phyloP scores from a whole-genome alignment of 2,797 vertebrate genomes.

The Microctenopoma lineatum region DNA sequence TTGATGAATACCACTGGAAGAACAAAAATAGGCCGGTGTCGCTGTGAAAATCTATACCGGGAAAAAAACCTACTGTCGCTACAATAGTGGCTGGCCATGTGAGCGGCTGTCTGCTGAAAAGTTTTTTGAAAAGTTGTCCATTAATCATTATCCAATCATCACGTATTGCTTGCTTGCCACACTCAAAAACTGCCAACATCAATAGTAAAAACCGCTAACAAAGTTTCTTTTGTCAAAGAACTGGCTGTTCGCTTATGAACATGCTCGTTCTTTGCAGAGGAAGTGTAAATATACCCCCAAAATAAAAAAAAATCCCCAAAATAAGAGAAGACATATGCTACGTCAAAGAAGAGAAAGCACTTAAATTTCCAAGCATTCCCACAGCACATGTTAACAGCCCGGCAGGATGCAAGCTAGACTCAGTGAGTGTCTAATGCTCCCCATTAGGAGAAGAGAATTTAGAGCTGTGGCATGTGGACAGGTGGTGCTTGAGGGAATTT shows the following conservation, averaged over 20 bases:
- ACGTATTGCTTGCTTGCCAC: slow-evolving; percentile 3
- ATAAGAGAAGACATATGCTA: slow-evolving; percentile 7
- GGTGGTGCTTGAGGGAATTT: slow-evolving; percentile 33
- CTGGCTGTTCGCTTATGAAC: slow-evolving; percentile 6
- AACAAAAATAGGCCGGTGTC: slow-evolving; percentile 40
- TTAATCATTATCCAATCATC: slow-evolving; percentile 69
- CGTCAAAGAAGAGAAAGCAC: slow-evolving; percentile 12
- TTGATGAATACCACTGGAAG: slow-evolving; percentile 34
- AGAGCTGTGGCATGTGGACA: slow-evolving; percentile 6
- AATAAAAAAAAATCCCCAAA: slow-evolving; percentile 14
- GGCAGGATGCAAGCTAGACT: slow-evolving; percentile 18
- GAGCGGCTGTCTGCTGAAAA: slow-evolving; percentile 46
- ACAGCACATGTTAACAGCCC: slow-evolving; percentile 6
- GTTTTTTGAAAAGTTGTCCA: slow-evolving; percentile 45
- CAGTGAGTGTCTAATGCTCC: slow-evolving; percentile 8
- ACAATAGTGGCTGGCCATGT: slow-evolving; percentile 36
- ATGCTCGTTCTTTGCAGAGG: slow-evolving; percentile 1
- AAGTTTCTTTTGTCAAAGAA: slow-evolving; percentile 49
- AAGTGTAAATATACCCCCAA: slow-evolving; percentile 3
- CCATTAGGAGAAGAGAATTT: background rate
- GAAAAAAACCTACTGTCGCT: slow-evolving; percentile 11
- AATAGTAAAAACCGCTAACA: slow-evolving; percentile 45
- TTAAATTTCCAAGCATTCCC: slow-evolving; percentile 9
- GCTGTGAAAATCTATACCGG: slow-evolving; percentile 49
- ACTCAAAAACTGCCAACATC: slow-evolving; percentile 60